These are phyloP conservation scores for Crocodylus rhombifer DNA, from an alignment of 2,797 vertebrate species.

Conservation along the genomic window DNA sequence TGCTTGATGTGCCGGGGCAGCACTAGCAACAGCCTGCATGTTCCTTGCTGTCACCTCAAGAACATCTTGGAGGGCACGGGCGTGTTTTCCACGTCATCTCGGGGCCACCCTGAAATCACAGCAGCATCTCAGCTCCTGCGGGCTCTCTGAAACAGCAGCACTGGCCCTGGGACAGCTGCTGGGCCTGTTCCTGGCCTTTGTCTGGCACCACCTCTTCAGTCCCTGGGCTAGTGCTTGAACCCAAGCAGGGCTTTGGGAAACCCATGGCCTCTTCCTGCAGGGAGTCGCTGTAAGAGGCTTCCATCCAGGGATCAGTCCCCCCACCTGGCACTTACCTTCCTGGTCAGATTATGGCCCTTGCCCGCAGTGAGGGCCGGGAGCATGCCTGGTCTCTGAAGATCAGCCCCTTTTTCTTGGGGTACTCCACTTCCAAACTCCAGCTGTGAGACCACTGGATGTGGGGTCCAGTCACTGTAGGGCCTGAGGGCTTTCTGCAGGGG, in stretches of 20 bases:
- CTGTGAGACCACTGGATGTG: neutral
- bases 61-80: neutral
- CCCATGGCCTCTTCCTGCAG: too few relatives aligned
- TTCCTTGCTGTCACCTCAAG: too few relatives aligned
- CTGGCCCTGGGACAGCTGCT: neutral
- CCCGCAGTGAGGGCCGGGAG: neutral
- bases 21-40: too few relatives aligned
- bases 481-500: neutral
- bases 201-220: neutral
- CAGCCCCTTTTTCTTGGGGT: neutral
- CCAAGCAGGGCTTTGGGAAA: too few relatives aligned
- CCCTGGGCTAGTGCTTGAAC: too few relatives aligned
- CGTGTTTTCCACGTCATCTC: neutral
- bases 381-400: neutral
- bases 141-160: accelerated
- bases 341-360: too few relatives aligned
- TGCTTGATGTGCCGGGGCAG: neutral
- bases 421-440: neutral
- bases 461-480: neutral
- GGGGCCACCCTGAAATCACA: accelerated
- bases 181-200: neutral
- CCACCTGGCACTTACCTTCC: too few relatives aligned
- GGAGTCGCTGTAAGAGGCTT: too few relatives aligned
- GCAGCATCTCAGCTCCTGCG: neutral
- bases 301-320: too few relatives aligned